phyloP scores from a whole-genome alignment of 2,797 vertebrate species.

The Nyctalus aviator region DNA sequence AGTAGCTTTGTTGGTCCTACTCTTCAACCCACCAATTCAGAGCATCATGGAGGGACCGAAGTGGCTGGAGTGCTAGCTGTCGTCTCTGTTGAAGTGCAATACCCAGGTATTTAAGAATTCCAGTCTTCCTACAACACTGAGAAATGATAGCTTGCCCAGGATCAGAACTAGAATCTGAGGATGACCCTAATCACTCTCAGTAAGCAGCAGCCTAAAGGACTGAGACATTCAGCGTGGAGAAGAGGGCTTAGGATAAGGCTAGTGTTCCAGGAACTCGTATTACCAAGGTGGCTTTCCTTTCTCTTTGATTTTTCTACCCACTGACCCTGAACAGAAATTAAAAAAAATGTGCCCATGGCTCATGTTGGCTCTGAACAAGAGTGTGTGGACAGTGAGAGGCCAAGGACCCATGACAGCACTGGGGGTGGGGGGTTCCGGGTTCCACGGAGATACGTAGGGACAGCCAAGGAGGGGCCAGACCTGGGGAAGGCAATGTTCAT shows the following conservation, averaged over 20 bases:
- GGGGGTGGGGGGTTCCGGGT: no score
- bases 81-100: not conserved
- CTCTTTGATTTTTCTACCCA: not conserved
- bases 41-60: not conserved
- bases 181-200: not conserved
- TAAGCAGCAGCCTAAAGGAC: not conserved
- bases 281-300: not conserved
- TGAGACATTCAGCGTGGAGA: not conserved
- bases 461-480: not conserved
- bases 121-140: not conserved
- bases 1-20: not conserved
- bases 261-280: not conserved
- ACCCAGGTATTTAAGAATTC: not conserved
- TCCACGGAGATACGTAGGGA: not conserved
- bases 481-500: not conserved
- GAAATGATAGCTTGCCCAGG: not conserved
- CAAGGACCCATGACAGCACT: not conserved
- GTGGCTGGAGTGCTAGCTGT: not conserved
- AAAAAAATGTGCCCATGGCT: not conserved
- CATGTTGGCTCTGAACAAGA: not conserved
- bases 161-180: not conserved
- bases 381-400: not conserved
- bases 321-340: not conserved
- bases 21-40: no score
- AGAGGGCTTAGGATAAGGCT: not conserved